Conservation (phyloP, 2,113 vertebrate genomes). For the Halichoeres trimaculatus region DNA sequence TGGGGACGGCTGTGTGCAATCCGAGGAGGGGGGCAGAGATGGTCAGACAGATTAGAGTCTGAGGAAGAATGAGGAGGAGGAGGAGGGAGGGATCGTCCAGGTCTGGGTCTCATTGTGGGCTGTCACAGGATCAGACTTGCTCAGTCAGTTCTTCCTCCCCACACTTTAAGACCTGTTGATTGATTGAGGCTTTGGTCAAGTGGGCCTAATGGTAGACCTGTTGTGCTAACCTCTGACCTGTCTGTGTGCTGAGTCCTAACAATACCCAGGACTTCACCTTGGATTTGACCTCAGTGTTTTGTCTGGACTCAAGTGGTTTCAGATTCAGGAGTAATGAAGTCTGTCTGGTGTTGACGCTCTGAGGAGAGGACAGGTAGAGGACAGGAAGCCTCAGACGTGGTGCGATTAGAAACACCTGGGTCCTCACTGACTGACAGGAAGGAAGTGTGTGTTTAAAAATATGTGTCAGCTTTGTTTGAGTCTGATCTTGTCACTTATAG, state of each 20-base stretch:
- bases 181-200: constrained; percentile 44
- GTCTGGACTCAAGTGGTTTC: constrained; percentile 39
- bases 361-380: background rate
- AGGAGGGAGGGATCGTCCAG: background rate
- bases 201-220: constrained; percentile 23
- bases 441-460: no score
- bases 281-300: constrained; percentile 62
- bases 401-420: no score
- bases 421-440: no score
- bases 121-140: constrained; percentile 32
- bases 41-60: constrained; percentile 62
- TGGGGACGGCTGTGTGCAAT: constrained; percentile 31
- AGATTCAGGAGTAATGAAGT: constrained; percentile 5
- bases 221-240: constrained; percentile 52
- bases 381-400: background rate
- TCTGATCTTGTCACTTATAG: no score
- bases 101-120: constrained; percentile 1
- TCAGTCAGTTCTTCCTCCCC: constrained; percentile 48
- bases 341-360: background rate
- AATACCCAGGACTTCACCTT: constrained; percentile 53
- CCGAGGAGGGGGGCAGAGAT: constrained; percentile 58
- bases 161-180: constrained; percentile 28
- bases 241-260: constrained; percentile 12
- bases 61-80: background rate
- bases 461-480: no score